Base-by-base conservation (phyloP, 2,797 vertebrate species). In the Cynopterus sphinx region DNA sequence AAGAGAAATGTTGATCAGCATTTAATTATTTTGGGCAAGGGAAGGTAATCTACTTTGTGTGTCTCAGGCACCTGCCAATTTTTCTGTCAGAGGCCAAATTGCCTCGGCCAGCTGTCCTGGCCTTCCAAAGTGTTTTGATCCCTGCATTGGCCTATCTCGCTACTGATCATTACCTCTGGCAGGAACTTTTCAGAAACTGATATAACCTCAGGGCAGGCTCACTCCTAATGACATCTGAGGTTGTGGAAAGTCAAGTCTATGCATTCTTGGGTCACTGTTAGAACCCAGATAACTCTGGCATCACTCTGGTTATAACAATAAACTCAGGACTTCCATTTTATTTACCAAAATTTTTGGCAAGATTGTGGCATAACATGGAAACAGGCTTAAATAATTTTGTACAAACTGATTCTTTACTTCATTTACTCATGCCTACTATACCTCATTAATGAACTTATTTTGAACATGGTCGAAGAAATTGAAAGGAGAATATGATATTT, bases 1-100 rank as follows among this genome's bases (percentile, higher is more conserved):
- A 67, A 78, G 68, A 97, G 82, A 95, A 95, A 93, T 70, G 59
- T 73, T 90, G 90, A 85, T 77, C 12, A 43, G 43, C 26, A 57
- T 70, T 65, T 63, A 78, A 77, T 91, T 97, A 90, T 88, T 97
- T 96, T 28, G 67, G 78, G 94, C 68, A 88, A 96, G 24, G 77
- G 46, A 79, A 85, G 7, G 28, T 55, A 92, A 93, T 79, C 57
- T 49, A n/a, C 39, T 77, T 49, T 51, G 33, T 83, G 41, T 89
- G 49, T 73, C 63, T 33, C 11, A 0, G 63, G 31, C 19, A 33
- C 33, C 87, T 95, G 91, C 78, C 92, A 93, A 17, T 67, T 87
- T 59, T 77, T 67, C 73, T 85, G n/a, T 84, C 86, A 63, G 79
- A 83, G 36, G 31, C 70, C 85, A 70, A 41, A 87, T 94, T 59